These are phyloP conservation scores for Trachymyrmex cornetzi DNA, from an alignment of 1,140 invertebrate genomes.

Conservation along the genomic window DNA sequence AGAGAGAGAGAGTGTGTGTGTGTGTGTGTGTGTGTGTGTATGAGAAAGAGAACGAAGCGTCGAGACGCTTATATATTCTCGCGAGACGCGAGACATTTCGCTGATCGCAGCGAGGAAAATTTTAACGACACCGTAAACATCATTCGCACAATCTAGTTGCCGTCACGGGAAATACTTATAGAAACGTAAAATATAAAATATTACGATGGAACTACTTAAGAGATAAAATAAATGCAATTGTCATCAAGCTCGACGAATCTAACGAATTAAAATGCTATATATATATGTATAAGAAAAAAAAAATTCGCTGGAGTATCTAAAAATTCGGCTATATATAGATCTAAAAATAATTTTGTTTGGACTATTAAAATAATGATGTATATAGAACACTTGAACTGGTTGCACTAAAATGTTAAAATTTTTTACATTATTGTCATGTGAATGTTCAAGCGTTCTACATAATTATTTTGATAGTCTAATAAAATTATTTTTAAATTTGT, in stretches of 20 bases:
- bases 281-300: too few species aligned
- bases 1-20: neutral
- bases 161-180: constrained; percentile 9
- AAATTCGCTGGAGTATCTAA: too few species aligned
- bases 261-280: neutral
- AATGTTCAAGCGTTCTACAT: too few species aligned
- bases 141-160: constrained; percentile 1
- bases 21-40: too few species aligned
- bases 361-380: too few species aligned
- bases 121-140: constrained; percentile 64
- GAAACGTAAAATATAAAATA: constrained; percentile 31
- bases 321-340: too few species aligned
- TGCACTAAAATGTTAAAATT: too few species aligned
- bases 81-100: constrained; percentile 9
- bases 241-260: neutral
- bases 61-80: constrained; percentile 38
- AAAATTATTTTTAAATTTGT: too few species aligned
- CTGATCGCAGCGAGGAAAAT: constrained; percentile 47
- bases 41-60: constrained; percentile 35
- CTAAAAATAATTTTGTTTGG: too few species aligned
- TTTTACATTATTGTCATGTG: too few species aligned
- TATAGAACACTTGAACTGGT: too few species aligned
- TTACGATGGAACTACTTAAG: neutral
- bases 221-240: neutral
- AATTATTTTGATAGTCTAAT: too few species aligned